Conservation (phyloP, 2,888 invertebrate genomes). For the Microdon myrmicae region DNA sequence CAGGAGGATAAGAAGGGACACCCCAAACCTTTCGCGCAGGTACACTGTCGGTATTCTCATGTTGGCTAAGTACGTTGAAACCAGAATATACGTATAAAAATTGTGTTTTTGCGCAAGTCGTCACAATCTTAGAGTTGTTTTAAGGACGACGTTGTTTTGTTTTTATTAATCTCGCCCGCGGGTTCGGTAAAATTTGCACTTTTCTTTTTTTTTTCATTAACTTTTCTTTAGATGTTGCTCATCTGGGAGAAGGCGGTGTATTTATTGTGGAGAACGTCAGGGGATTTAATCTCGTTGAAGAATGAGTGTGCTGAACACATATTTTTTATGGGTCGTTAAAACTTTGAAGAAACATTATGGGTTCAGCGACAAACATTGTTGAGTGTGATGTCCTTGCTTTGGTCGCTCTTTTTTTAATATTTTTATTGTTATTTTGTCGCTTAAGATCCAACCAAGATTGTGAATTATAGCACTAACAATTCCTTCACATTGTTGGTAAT, state of each 20-base stretch:
- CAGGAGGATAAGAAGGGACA: conserved; percentile 59
- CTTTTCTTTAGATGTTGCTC: conserved; percentile 34
- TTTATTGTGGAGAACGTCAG: neutral
- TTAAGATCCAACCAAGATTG: too few species aligned
- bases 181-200: conserved; percentile 45
- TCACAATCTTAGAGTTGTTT: too few species aligned
- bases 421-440: conserved; percentile 6
- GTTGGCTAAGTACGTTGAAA: too few species aligned
- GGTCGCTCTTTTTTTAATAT: neutral
- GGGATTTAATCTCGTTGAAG: conserved; percentile 30
- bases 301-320: conserved; percentile 18
- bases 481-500: too few species aligned
- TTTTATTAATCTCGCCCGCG: too few species aligned
- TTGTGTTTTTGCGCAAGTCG: too few species aligned
- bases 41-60: conserved; percentile 61
- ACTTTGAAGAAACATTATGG: conserved; percentile 34
- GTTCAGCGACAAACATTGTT: conserved; percentile 23
- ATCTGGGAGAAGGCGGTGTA: conserved; percentile 15
- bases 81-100: too few species aligned
- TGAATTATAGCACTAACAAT: too few species aligned
- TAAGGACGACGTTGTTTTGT: too few species aligned
- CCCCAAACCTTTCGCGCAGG: conserved; percentile 57
- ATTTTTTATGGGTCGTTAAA: conserved; percentile 46
- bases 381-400: too few species aligned
- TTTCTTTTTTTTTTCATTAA: conserved; percentile 42